Percentiles rank a stretch among this genome's conserved stretches.
phyloP scores from a whole-genome alignment of 2,113 vertebrate species.

The Anhinga rufa region DNA sequence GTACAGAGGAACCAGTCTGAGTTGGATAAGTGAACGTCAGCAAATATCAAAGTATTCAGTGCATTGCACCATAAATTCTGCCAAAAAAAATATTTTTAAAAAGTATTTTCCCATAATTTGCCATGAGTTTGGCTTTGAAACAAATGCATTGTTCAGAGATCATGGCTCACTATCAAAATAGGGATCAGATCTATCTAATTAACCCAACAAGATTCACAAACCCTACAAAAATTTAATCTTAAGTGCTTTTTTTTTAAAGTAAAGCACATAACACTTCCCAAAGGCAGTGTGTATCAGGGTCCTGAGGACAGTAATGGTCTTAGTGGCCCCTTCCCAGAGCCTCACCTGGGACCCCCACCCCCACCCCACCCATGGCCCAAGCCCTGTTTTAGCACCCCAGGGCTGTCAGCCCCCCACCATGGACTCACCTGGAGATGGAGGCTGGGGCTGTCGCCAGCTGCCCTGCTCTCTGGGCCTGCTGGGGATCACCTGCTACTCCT shows the following conservation, averaged over 20 bases:
- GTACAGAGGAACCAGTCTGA: background rate
- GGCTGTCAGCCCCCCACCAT: background rate
- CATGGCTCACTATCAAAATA: background rate
- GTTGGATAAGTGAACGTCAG: background rate
- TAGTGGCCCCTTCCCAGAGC: background rate
- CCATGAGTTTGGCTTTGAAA: background rate
- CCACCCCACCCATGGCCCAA: background rate
- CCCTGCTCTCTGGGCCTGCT: background rate
- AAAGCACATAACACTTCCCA: background rate
- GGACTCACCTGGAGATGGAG: background rate
- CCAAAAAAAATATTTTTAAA: too few species aligned
- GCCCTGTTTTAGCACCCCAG: background rate
- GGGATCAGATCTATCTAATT: background rate
- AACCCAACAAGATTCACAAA: background rate
- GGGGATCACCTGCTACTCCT: background rate
- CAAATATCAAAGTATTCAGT: background rate
- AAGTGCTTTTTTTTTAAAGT: background rate
- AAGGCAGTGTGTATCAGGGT: background rate
- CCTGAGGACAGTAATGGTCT: background rate
- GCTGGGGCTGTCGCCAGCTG: background rate
- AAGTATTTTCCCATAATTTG: background rate
- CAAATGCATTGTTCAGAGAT: background rate
- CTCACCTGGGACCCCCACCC: too few species aligned
- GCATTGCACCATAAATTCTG: background rate
- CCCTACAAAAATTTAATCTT: background rate